Conservation (phyloP, 2,113 vertebrate species). For the Chauna torquata region DNA sequence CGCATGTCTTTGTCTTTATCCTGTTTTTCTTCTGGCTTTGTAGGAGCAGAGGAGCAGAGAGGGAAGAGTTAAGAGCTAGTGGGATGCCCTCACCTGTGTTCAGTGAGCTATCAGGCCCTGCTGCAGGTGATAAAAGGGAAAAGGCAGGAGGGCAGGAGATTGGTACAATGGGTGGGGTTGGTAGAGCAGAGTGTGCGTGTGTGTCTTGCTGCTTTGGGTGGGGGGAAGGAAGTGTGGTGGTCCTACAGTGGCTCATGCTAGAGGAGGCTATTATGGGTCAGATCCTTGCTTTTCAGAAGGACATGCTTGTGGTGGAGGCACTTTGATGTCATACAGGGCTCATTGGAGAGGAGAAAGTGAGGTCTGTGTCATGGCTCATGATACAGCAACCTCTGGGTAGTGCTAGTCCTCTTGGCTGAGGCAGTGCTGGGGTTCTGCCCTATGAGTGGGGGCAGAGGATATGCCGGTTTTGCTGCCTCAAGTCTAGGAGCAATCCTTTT, state of each 20-base stretch:
- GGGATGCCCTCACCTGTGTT: background rate
- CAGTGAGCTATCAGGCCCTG: background rate
- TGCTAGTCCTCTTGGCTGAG: background rate
- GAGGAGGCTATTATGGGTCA: background rate
- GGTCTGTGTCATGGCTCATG: background rate
- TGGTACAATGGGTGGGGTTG: too few species aligned
- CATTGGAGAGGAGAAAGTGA: background rate
- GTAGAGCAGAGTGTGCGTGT: background rate
- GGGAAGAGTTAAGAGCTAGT: background rate
- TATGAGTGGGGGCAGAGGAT: background rate
- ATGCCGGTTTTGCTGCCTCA: background rate
- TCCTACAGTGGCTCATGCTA: rapidly evolving
- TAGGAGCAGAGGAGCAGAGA: background rate
- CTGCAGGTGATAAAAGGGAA: background rate
- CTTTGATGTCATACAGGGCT: background rate
- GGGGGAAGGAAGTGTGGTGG: background rate
- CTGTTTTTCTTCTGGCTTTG: background rate
- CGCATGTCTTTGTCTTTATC: background rate
- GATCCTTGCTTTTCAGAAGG: background rate
- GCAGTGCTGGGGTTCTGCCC: background rate
- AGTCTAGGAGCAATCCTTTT: background rate
- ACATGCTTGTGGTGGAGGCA: background rate
- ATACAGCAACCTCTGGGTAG: background rate
- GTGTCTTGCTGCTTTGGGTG: background rate
- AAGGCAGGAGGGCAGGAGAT: background rate